phyloP scores from a whole-genome alignment of 1,140 invertebrate species.

The Triops longicaudatus region DNA sequence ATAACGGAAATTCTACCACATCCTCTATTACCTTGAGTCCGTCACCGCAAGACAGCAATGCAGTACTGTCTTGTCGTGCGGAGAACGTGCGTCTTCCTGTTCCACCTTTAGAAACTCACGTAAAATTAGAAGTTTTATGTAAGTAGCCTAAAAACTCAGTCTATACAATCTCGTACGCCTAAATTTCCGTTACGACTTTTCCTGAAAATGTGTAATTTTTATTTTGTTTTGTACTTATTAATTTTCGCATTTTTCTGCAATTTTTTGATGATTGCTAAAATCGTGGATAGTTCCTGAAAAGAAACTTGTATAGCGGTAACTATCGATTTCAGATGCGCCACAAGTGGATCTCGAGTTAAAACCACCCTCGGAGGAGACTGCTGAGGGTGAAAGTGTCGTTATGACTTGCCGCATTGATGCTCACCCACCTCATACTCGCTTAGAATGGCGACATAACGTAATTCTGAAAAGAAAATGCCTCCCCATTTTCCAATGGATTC shows the following conservation, averaged over 20 bases:
- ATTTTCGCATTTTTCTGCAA: background rate
- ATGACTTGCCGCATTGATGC: constrained; percentile 14
- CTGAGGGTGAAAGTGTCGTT: background rate
- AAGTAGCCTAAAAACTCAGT: too few relatives aligned
- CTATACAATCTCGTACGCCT: too few relatives aligned
- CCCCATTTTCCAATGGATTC: background rate
- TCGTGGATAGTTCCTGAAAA: background rate
- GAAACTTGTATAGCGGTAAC: too few relatives aligned
- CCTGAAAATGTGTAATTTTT: too few relatives aligned
- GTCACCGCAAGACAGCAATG: constrained; percentile 68
- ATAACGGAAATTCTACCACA: constrained; percentile 71
- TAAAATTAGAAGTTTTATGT: constrained; percentile 24
- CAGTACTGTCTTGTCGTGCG: constrained; percentile 68
- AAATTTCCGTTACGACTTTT: too few relatives aligned
- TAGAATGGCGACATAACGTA: constrained; percentile 7
- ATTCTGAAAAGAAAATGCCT: background rate
- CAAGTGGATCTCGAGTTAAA: background rate
- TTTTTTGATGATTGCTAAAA: background rate
- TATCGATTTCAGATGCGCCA: constrained; percentile 14
- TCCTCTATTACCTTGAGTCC: constrained; percentile 72
- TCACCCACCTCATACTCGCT: background rate
- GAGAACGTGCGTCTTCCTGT: constrained; percentile 45
- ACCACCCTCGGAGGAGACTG: background rate
- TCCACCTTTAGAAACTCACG: constrained; percentile 20
- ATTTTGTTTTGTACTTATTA: background rate